Conservation (phyloP, 1,140 invertebrate genomes). For the Papilio machaon region DNA sequence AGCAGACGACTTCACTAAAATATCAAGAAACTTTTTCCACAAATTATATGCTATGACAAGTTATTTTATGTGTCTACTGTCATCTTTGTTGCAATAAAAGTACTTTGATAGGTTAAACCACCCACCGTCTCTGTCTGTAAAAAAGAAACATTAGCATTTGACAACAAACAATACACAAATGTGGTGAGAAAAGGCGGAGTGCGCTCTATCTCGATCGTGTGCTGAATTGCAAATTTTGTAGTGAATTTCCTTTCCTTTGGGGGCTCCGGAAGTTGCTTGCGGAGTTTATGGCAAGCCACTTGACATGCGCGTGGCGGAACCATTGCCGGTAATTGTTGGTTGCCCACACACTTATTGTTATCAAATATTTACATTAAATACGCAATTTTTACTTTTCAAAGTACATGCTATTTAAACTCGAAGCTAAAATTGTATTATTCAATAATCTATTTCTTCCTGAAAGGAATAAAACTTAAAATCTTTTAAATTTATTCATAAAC, state of each 20-base stretch:
- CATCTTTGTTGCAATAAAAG: background rate
- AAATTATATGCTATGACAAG: background rate
- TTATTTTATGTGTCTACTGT: background rate
- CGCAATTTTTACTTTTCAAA: background rate
- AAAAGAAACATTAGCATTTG: conserved; percentile 47
- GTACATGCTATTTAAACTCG: background rate
- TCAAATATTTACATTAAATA: conserved; percentile 6
- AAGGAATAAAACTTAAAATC: no score
- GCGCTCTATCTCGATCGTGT: conserved; percentile 57
- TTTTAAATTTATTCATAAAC: no score
- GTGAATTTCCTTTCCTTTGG: conserved; percentile 77
- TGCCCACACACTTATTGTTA: conserved; percentile 28
- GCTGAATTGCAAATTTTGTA: conserved; percentile 64
- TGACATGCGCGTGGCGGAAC: conserved; percentile 62
- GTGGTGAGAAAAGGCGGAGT: conserved; percentile 54
- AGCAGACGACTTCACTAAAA: background rate
- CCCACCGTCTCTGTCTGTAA: background rate
- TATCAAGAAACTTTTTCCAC: background rate
- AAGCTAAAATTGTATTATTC: background rate
- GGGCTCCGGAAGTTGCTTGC: conserved; percentile 68
- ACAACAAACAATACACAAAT: conserved; percentile 47
- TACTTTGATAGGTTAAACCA: background rate
- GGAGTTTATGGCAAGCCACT: conserved; percentile 57
- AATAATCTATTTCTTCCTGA: background rate
- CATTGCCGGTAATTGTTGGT: conserved; percentile 61